Percentiles rank a stretch among this genome's conserved stretches.
These are phyloP conservation scores for Fragum whitleyi DNA, from an alignment of 2,888 invertebrate genomes.

Conservation along the genomic window DNA sequence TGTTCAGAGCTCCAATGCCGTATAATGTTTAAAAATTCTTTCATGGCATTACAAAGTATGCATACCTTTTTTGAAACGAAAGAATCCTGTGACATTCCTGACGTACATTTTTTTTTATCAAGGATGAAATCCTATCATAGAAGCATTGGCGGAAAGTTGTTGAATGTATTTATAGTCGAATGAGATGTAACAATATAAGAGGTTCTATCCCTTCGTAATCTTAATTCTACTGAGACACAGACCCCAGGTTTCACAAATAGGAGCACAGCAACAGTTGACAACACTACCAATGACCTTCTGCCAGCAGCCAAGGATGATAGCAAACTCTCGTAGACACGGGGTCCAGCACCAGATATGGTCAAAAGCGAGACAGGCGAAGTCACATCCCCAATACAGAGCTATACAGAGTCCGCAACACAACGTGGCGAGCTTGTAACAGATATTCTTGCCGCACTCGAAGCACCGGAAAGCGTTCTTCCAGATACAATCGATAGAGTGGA, in stretches of 20 bases:
- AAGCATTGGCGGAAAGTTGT: not conserved
- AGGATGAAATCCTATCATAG: not conserved
- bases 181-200: not conserved
- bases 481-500: constrained; percentile 88
- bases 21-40: too few relatives aligned
- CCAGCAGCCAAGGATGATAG: constrained; percentile 86
- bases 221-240: constrained; percentile 37
- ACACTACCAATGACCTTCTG: constrained; percentile 84
- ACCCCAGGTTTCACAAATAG: constrained; percentile 87
- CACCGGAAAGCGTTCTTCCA: constrained; percentile 89
- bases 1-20: too few relatives aligned
- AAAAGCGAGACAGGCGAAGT: constrained; percentile 86
- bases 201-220: constrained; percentile 21
- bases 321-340: constrained; percentile 89
- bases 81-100: too few relatives aligned
- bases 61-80: too few relatives aligned
- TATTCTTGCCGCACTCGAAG: constrained; percentile 89
- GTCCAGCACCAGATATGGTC: constrained; percentile 90
- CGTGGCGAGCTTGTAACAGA: constrained; percentile 90
- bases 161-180: not conserved
- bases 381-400: constrained; percentile 87
- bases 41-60: too few relatives aligned
- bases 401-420: constrained; percentile 89
- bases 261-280: constrained; percentile 87
- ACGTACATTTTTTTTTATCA: not conserved